Evolutionary conservation across 2,113 vertebrate genomes (phyloP).

Genomic region (Albula glossodonta): DNA sequence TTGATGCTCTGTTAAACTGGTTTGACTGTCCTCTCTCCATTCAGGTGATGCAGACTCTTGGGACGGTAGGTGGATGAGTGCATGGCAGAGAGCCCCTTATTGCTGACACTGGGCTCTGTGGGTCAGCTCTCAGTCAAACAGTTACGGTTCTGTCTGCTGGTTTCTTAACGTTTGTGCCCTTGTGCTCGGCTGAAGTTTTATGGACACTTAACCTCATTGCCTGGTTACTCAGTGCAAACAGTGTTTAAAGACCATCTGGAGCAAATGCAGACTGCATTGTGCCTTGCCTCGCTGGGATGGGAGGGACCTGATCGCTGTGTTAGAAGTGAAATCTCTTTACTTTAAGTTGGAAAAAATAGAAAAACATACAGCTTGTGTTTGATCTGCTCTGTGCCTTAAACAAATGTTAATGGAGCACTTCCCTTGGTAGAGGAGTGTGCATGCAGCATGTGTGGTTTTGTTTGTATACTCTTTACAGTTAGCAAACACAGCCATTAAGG

Average conservation of each 20-base stretch:
- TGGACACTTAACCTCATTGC: background rate
- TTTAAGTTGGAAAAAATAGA: background rate
- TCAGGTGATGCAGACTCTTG: conserved; percentile 87
- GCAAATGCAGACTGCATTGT: background rate
- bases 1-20: too few relatives aligned
- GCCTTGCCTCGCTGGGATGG: background rate
- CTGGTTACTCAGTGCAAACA: background rate
- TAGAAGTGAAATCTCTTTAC: background rate
- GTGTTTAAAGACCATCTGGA: background rate
- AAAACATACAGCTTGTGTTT: background rate
- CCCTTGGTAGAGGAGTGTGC: background rate
- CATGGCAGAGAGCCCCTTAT: conserved; percentile 45
- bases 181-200: background rate
- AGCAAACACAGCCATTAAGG: background rate
- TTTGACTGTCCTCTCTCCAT: conserved; percentile 60
- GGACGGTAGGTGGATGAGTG: conserved; percentile 81
- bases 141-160: background rate
- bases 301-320: background rate
- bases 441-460: background rate
- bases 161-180: background rate
- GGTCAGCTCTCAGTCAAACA: background rate
- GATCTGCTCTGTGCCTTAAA: background rate
- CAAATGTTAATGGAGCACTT: background rate
- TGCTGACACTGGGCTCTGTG: background rate
- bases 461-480: background rate